These are phyloP conservation scores for Cichladusa arquata DNA, from an alignment of 2,113 vertebrate genomes.

Conservation along the genomic window DNA sequence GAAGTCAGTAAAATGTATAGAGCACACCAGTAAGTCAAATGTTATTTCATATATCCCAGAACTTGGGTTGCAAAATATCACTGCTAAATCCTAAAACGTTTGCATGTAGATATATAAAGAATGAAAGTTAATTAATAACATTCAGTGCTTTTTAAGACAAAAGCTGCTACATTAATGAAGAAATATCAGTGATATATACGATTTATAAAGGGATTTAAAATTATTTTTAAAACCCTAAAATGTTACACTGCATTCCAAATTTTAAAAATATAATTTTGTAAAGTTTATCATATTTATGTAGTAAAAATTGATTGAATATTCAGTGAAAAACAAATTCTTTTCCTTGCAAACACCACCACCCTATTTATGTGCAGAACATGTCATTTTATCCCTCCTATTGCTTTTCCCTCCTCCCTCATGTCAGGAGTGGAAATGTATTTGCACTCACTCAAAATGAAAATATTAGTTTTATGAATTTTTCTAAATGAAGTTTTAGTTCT, in stretches of 20 bases:
- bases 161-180: background rate
- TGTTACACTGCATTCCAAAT: background rate
- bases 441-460: background rate
- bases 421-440: background rate
- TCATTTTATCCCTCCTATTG: background rate
- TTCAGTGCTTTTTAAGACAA: background rate
- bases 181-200: background rate
- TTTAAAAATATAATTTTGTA: background rate
- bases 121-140: background rate
- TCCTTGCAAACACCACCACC: background rate
- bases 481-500: background rate
- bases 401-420: background rate
- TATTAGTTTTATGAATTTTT: background rate
- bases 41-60: background rate
- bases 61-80: constrained; percentile 8
- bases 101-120: background rate
- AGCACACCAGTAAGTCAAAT: background rate
- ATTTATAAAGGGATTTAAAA: background rate
- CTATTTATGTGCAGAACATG: background rate
- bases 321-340: background rate
- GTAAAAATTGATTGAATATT: background rate
- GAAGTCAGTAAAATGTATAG: background rate
- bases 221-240: background rate
- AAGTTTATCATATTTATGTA: background rate
- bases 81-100: background rate